A percentile compares a stretch with the other conserved stretches of the same genome.
Evolutionary conservation across 2,113 vertebrate species (phyloP).

Genomic region (Camelus bactrianus): DNA sequence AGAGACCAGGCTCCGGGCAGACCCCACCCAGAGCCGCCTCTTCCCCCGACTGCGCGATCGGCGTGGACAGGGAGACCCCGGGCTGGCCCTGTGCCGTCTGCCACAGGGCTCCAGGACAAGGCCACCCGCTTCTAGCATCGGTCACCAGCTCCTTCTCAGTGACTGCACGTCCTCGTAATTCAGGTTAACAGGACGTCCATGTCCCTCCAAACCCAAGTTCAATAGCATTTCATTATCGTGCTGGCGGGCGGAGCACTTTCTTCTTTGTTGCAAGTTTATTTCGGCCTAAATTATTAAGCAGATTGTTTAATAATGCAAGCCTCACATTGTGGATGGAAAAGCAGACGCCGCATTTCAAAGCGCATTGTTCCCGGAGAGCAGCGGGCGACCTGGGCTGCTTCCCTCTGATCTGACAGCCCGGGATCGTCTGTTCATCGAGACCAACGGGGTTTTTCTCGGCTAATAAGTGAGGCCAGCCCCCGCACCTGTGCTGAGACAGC

Average conservation of each 20-base stretch:
- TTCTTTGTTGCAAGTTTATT: slow-evolving; percentile 61
- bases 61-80: rapidly evolving
- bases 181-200: background rate
- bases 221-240: slow-evolving; percentile 31
- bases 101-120: rapidly evolving
- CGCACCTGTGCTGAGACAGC: rapidly evolving
- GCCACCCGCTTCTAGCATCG: rapidly evolving
- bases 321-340: slow-evolving; percentile 33
- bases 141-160: background rate
- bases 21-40: rapidly evolving
- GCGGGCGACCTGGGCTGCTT: background rate
- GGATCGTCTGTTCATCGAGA: background rate
- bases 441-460: rapidly evolving
- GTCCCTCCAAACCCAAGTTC: slow-evolving; percentile 43
- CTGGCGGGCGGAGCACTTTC: slow-evolving; percentile 50
- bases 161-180: background rate
- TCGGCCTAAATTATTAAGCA: slow-evolving; percentile 80
- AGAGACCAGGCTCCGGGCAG: background rate
- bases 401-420: background rate
- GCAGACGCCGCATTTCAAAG: slow-evolving; percentile 66
- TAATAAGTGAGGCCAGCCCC: background rate
- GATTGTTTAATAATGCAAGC: slow-evolving; percentile 77
- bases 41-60: background rate
- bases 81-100: rapidly evolving
- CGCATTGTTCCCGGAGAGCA: slow-evolving; percentile 42